Percentiles rank a stretch among this genome's conserved stretches.
These are phyloP conservation scores for Cynodonichthys magdalenae DNA, from an alignment of 2,797 vertebrate species.

Conservation along the genomic window DNA sequence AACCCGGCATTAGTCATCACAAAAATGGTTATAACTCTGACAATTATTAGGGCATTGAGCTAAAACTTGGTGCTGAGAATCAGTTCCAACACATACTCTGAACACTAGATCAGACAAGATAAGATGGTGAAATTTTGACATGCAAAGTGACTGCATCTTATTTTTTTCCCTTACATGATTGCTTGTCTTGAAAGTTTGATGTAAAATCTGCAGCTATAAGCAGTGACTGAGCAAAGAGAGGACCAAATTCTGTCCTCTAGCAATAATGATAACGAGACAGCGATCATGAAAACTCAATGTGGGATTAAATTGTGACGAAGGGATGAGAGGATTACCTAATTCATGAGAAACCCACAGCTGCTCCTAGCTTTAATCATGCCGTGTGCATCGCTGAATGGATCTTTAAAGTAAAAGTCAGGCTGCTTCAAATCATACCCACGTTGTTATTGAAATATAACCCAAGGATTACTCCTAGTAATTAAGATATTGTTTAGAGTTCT, in stretches of 20 bases:
- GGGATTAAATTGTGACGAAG: conserved; percentile 37
- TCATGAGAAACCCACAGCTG: conserved; percentile 33
- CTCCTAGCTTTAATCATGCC: conserved; percentile 10
- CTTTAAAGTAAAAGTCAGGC: conserved; percentile 31
- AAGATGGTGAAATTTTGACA: too few relatives aligned
- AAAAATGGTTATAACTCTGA: too few relatives aligned
- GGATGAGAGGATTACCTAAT: conserved; percentile 36
- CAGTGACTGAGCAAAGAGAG: conserved; percentile 11
- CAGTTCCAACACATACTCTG: too few relatives aligned
- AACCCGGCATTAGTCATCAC: too few relatives aligned
- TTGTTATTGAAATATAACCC: conserved; percentile 19
- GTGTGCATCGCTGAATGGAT: conserved; percentile 11
- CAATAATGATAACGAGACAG: conserved; percentile 25
- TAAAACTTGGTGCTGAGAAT: too few relatives aligned
- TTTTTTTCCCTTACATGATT: neutral
- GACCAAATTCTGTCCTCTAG: conserved; percentile 19
- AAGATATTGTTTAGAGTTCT: conserved; percentile 36
- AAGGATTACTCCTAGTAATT: conserved; percentile 30
- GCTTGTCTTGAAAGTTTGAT: neutral
- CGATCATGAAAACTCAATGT: conserved; percentile 17
- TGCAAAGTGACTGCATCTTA: neutral
- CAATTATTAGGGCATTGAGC: too few relatives aligned
- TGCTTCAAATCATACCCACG: conserved; percentile 12
- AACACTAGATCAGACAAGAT: too few relatives aligned
- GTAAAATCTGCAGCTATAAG: conserved; percentile 11